Percentiles rank a stretch among this genome's conserved stretches.
Conservation (phyloP, 1,140 invertebrate genomes). For the Ditylenchus dipsaci region DNA sequence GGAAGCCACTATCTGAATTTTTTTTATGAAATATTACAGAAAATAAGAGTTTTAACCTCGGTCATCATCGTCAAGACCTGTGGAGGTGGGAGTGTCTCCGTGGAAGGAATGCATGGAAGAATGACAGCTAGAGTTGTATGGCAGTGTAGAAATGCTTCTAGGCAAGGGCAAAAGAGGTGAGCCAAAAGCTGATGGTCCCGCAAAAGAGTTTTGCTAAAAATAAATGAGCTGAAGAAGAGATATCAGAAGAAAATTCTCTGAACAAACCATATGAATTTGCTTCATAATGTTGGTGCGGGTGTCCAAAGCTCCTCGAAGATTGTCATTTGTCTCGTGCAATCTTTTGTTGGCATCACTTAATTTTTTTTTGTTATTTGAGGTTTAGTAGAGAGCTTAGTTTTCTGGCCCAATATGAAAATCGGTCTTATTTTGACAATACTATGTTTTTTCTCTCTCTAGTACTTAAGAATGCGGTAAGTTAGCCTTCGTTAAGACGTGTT, state of each 20-base stretch:
- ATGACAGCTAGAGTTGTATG: not conserved
- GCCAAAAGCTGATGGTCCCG: not conserved
- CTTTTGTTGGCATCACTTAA: slow-evolving; percentile 65
- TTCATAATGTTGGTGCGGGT: slow-evolving; percentile 37
- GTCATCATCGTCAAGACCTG: not conserved
- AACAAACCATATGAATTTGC: slow-evolving; percentile 45
- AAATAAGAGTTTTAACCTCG: not conserved
- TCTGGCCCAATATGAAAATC: too few species aligned
- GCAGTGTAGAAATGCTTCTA: not conserved
- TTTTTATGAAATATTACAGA: slow-evolving; percentile 1
- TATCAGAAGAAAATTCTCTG: not conserved
- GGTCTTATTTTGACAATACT: too few species aligned
- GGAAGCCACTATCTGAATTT: slow-evolving; percentile 9
- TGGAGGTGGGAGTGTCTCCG: not conserved
- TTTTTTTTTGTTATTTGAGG: too few species aligned
- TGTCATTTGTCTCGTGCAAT: slow-evolving; percentile 66
- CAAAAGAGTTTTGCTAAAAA: not conserved
- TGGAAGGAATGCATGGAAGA: not conserved
- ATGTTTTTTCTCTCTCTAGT: too few species aligned
- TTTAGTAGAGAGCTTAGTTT: too few species aligned
- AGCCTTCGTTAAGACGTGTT: too few species aligned
- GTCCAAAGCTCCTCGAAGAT: slow-evolving; percentile 61
- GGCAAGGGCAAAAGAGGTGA: not conserved
- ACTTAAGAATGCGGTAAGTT: too few species aligned
- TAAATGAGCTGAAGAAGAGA: not conserved